Conservation (phyloP, 2,888 invertebrate genomes). For the Ophion obscuratus region DNA sequence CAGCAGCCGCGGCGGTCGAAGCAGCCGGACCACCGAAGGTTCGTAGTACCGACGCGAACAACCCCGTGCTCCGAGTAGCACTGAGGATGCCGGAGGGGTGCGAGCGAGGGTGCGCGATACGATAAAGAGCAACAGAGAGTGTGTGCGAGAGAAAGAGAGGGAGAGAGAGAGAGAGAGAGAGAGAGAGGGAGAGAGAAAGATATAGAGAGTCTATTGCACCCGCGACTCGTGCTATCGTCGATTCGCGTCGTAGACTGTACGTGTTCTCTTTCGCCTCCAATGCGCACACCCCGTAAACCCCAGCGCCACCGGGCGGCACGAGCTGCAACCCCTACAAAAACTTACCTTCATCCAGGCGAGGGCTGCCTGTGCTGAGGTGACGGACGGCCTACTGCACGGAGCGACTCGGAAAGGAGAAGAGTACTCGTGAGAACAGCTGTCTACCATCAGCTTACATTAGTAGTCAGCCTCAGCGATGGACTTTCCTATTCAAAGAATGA, state of each 20-base stretch:
- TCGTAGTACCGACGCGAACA: conserved; percentile 57
- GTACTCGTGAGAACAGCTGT: conserved; percentile 4
- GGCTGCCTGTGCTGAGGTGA: conserved; percentile 3
- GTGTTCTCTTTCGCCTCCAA: conserved; percentile 25
- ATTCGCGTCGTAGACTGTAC: conserved; percentile 16
- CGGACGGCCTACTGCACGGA: conserved; percentile 8
- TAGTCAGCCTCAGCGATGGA: too few relatives aligned
- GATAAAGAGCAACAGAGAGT: conserved; percentile 23
- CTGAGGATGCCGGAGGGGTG: conserved; percentile 27
- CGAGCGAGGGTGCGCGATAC: conserved; percentile 55
- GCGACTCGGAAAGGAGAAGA: conserved; percentile 19
- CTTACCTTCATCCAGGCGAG: conserved; percentile 34
- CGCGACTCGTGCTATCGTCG: conserved; percentile 51
- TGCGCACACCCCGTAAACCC: conserved; percentile 54
- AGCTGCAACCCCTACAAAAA: conserved; percentile 56
- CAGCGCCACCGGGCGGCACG: conserved; percentile 66
- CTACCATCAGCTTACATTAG: background rate
- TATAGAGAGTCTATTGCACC: conserved; percentile 59
- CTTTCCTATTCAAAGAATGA: background rate
- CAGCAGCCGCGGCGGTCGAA: conserved; percentile 19
- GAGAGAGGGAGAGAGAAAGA: conserved; percentile 13
- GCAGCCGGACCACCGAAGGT: conserved; percentile 47
- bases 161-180: background rate
- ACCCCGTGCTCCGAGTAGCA: conserved; percentile 47
- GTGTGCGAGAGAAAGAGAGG: conserved; percentile 1